Percentiles rank a stretch among this genome's conserved stretches.
Evolutionary conservation across 2,113 vertebrate genomes (phyloP).

Genomic region (Chloropsis hardwickii): DNA sequence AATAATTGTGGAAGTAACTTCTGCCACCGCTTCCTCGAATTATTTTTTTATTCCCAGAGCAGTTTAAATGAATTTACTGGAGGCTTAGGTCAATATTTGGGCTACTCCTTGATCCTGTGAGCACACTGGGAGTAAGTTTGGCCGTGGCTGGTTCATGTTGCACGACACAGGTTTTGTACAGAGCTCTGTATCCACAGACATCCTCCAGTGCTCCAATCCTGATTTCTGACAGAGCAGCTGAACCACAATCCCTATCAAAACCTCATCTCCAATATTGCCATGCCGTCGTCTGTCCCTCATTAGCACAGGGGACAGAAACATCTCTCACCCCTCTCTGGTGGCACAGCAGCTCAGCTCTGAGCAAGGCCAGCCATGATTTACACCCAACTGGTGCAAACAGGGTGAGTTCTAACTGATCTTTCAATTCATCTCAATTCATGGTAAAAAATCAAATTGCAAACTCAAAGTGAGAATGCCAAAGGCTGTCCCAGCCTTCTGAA

Average conservation of each 20-base stretch:
- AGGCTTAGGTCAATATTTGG: not conserved
- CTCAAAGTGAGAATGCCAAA: not conserved
- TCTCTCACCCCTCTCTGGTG: not conserved
- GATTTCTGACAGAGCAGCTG: not conserved
- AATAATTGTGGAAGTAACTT: not conserved
- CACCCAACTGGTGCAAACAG: fast-evolving
- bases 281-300: not conserved
- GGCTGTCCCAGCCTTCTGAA: not conserved
- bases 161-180: fast-evolving
- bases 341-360: not conserved
- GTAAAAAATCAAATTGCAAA: not conserved
- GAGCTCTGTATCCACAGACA: too few relatives aligned
- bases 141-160: fast-evolving
- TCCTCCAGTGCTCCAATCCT: not conserved
- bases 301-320: not conserved
- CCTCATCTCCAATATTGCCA: not conserved
- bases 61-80: not conserved
- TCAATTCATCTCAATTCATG: not conserved
- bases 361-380: fast-evolving
- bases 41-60: not conserved
- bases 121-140: not conserved
- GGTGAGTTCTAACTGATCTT: not conserved
- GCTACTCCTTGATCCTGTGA: not conserved
- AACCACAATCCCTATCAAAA: not conserved
- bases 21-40: fast-evolving